Evolutionary conservation across 2,113 vertebrate genomes (phyloP).

Genomic region (Vulpes vulpes): DNA sequence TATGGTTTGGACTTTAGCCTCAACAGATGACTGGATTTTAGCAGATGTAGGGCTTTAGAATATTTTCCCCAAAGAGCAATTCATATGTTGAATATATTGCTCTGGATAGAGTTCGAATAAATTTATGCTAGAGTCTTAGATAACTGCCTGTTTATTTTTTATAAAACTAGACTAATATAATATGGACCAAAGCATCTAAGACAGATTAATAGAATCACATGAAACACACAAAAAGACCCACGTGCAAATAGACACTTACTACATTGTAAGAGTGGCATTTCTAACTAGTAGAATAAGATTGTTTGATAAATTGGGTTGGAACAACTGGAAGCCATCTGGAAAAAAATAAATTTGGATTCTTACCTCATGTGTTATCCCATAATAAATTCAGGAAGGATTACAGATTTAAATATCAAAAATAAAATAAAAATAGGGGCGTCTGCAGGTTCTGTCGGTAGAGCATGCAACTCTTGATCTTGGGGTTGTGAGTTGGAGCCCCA

Average conservation of each 20-base stretch:
- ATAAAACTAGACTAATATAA: conserved; percentile 50
- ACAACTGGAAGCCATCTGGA: conserved; percentile 58
- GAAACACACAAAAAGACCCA: background rate
- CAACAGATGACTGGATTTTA: conserved; percentile 46
- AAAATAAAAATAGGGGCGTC: background rate
- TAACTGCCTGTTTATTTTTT: conserved; percentile 33
- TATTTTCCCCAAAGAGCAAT: conserved; percentile 58
- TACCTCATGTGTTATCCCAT: conserved; percentile 26
- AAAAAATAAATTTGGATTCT: conserved; percentile 1
- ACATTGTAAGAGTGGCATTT: background rate
- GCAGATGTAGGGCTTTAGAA: conserved; percentile 46
- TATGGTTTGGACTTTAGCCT: background rate
- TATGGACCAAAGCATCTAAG: background rate
- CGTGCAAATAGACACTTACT: conserved; percentile 31
- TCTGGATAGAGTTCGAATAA: conserved; percentile 38
- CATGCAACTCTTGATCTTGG: background rate
- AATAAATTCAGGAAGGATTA: conserved; percentile 50
- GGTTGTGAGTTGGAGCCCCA: background rate
- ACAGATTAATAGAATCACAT: background rate
- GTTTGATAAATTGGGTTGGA: conserved; percentile 11
- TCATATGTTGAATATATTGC: conserved; percentile 39
- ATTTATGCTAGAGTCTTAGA: conserved; percentile 49
- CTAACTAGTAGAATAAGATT: conserved; percentile 43
- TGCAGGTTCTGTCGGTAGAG: background rate
- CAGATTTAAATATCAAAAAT: conserved; percentile 55